Evolutionary conservation across 2,888 invertebrate genomes (phyloP).

Genomic region (Eristalis arbustorum): DNA sequence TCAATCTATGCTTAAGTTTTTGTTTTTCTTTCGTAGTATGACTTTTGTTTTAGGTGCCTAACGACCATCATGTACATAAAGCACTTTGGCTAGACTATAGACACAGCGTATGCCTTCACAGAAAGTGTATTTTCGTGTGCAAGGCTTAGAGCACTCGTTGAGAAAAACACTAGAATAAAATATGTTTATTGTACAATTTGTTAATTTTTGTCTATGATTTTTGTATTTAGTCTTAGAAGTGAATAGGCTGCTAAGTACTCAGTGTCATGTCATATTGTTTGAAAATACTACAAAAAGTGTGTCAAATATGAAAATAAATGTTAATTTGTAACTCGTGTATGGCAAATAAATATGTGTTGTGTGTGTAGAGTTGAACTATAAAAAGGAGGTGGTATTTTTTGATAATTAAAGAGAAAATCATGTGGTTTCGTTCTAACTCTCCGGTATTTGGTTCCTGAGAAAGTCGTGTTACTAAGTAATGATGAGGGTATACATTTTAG

Average conservation of each 20-base stretch:
- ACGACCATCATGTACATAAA: conserved; percentile 9
- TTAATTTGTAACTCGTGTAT: conserved; percentile 9
- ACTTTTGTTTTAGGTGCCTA: conserved; percentile 6
- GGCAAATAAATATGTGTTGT: neutral
- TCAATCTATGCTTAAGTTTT: neutral
- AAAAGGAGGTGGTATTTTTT: conserved; percentile 7
- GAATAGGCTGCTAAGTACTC: conserved; percentile 29
- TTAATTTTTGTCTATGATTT: neutral
- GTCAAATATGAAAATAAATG: conserved; percentile 30
- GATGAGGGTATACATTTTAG: no score
- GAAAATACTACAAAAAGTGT: conserved; percentile 41
- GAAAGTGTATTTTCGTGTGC: conserved; percentile 17
- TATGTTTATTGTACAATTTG: conserved; percentile 7
- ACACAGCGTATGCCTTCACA: conserved; percentile 3
- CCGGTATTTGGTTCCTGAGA: no score
- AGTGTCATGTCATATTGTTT: conserved; percentile 40
- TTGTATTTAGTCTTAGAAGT: conserved; percentile 4
- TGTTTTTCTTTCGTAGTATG: neutral
- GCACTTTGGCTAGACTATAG: conserved; percentile 33
- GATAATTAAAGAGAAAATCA: no score
- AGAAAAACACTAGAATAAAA: neutral
- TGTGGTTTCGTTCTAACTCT: no score
- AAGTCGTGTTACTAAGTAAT: no score
- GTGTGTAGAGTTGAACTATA: conserved; percentile 19
- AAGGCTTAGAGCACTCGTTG: conserved; percentile 21